Percentiles rank a stretch among this genome's conserved stretches.
Conservation (phyloP, 2,113 vertebrate genomes). For the Cyprinodon tularosa region DNA sequence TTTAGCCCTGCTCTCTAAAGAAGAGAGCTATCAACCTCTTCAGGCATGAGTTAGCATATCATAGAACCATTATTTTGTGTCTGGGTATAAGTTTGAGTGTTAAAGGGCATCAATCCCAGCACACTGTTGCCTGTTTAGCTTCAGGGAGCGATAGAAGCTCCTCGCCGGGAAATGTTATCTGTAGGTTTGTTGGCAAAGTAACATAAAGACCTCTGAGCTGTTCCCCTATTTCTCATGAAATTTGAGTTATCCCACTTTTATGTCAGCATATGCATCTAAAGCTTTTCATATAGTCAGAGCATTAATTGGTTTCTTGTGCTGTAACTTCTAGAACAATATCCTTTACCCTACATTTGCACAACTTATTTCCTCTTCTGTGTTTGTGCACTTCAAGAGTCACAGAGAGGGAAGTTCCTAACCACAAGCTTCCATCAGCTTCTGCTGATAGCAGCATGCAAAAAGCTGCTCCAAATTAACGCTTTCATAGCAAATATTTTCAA, state of each 20-base stretch:
- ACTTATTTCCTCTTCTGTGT: slow-evolving; percentile 1
- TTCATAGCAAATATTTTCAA: slow-evolving; percentile 1
- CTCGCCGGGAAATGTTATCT: slow-evolving; percentile 37
- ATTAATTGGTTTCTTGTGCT: slow-evolving; percentile 11
- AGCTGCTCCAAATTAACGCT: slow-evolving; percentile 25
- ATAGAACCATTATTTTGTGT: slow-evolving; percentile 52
- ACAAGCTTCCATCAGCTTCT: slow-evolving; percentile 4
- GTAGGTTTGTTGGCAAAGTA: slow-evolving; percentile 15
- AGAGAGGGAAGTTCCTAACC: slow-evolving; percentile 44
- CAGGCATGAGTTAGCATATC: slow-evolving; percentile 75
- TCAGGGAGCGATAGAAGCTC: slow-evolving; percentile 52
- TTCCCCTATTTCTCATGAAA: background rate
- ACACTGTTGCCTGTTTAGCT: slow-evolving; percentile 48
- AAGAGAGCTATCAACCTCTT: slow-evolving; percentile 72
- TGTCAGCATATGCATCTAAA: slow-evolving; percentile 1
- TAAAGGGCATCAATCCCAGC: slow-evolving; percentile 23
- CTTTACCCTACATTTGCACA: slow-evolving; percentile 2
- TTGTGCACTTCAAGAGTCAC: slow-evolving; percentile 12
- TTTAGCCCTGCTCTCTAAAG: slow-evolving; percentile 62
- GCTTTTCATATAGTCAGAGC: slow-evolving; percentile 4
- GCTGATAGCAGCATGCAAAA: slow-evolving; percentile 31
- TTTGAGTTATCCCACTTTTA: background rate
- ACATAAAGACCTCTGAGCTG: background rate
- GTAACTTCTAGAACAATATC: slow-evolving; percentile 24
- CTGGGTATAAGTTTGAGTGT: slow-evolving; percentile 31